A percentile compares a stretch with the other conserved stretches of the same genome.
Evolutionary conservation across 2,113 vertebrate species (phyloP).

Genomic region (Zosterops pallidus): DNA sequence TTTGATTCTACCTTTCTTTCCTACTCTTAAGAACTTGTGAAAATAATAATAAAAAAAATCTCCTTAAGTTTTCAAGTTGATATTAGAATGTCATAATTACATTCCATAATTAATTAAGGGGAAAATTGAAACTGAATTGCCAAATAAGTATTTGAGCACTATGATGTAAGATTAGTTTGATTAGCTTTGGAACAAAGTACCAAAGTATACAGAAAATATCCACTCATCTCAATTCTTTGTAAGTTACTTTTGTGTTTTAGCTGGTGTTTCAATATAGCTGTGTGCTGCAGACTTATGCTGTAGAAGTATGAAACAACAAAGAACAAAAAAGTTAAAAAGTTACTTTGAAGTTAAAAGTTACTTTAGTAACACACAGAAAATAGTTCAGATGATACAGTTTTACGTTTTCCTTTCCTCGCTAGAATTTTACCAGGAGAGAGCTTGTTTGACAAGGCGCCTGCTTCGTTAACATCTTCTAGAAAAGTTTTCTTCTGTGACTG

Average conservation of each 20-base stretch:
- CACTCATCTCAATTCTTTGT: background rate
- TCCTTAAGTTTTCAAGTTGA: background rate
- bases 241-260: background rate
- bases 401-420: background rate
- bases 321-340: background rate
- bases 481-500: constrained; percentile 78
- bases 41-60: background rate
- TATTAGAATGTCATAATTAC: background rate
- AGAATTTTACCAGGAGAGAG: constrained; percentile 86
- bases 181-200: background rate
- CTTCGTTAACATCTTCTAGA: constrained; percentile 11
- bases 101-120: background rate
- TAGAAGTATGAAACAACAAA: background rate
- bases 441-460: constrained; percentile 82
- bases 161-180: background rate
- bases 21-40: background rate
- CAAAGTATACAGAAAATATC: background rate
- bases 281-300: background rate
- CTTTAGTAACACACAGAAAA: background rate
- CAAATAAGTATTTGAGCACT: background rate
- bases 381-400: background rate
- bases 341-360: background rate
- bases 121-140: background rate
- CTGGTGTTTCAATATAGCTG: background rate
- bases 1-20: background rate